These are phyloP conservation scores for Drosophila chauvacae DNA, from an alignment of 1,140 invertebrate genomes.

Conservation along the genomic window DNA sequence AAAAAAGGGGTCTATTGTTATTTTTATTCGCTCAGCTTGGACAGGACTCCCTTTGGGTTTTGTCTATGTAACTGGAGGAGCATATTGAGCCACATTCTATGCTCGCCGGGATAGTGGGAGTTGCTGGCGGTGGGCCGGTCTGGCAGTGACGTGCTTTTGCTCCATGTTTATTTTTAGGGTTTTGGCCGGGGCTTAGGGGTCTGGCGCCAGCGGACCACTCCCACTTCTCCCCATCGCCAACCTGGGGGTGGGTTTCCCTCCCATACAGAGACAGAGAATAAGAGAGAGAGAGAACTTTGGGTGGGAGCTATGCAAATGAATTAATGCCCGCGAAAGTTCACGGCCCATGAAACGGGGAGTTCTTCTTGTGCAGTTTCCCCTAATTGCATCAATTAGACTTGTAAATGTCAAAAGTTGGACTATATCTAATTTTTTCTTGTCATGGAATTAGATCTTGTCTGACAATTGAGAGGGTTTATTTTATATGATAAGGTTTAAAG, in stretches of 20 bases:
- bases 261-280: background rate
- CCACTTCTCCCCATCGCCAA: background rate
- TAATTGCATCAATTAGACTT: slow-evolving; percentile 42
- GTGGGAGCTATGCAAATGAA: slow-evolving; percentile 51
- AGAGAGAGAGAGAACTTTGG: slow-evolving; percentile 19
- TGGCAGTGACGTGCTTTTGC: slow-evolving; percentile 43
- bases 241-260: slow-evolving; percentile 1
- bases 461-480: background rate
- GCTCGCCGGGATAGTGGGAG: slow-evolving; percentile 31
- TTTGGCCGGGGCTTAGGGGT: slow-evolving; percentile 39
- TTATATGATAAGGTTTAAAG: background rate
- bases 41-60: slow-evolving; percentile 10
- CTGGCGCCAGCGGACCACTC: slow-evolving; percentile 49
- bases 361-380: slow-evolving; percentile 28
- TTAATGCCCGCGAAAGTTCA: slow-evolving; percentile 40
- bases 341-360: background rate
- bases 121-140: slow-evolving; percentile 3
- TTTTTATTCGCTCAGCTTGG: slow-evolving; percentile 21
- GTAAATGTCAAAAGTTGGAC: slow-evolving; percentile 18
- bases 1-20: slow-evolving; percentile 35
- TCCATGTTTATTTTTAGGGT: slow-evolving; percentile 66
- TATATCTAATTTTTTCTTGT: background rate
- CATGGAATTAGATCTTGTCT: background rate
- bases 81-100: slow-evolving; percentile 57
- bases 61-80: slow-evolving; percentile 44